Evolutionary conservation across 2,113 vertebrate species (phyloP).

Genomic region (Megaceryle maxima): DNA sequence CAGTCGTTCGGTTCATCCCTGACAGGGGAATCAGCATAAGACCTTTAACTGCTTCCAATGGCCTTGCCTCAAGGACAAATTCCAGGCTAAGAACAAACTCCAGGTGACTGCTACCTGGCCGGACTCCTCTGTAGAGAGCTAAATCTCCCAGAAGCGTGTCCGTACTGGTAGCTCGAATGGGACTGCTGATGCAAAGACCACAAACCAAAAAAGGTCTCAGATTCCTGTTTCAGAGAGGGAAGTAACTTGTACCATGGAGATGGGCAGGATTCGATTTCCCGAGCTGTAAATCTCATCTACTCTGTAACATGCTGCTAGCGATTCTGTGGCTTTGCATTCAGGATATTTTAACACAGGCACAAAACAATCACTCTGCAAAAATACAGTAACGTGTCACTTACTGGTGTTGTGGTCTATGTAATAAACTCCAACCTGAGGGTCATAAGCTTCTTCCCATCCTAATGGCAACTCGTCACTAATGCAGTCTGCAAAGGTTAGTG

Average conservation of each 20-base stretch:
- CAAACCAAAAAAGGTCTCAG: not conserved
- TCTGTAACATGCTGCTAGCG: not conserved
- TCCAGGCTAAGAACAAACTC: conserved; percentile 50
- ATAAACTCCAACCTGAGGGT: conserved; percentile 91
- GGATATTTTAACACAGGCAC: not conserved
- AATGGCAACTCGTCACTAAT: conserved; percentile 95
- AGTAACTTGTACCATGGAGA: not conserved
- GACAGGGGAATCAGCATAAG: not conserved
- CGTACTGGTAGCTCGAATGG: fast-evolving
- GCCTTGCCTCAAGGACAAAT: conserved; percentile 21
- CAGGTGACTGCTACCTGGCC: not conserved
- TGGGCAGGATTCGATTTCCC: not conserved
- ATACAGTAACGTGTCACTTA: conserved; percentile 72
- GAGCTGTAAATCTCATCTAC: not conserved
- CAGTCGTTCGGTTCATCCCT: not conserved
- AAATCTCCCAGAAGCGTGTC: not conserved
- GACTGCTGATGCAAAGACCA: not conserved
- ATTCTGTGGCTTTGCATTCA: not conserved
- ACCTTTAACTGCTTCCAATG: conserved; percentile 37
- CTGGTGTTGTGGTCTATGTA: conserved; percentile 99
- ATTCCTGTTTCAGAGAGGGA: not conserved
- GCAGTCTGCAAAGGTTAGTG: conserved; percentile 97
- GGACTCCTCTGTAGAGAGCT: not conserved
- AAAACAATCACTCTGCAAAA: not conserved
- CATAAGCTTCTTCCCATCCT: conserved; percentile 96